Base-by-base conservation (phyloP, 2,888 invertebrate species). In the Idaea biselata region DNA sequence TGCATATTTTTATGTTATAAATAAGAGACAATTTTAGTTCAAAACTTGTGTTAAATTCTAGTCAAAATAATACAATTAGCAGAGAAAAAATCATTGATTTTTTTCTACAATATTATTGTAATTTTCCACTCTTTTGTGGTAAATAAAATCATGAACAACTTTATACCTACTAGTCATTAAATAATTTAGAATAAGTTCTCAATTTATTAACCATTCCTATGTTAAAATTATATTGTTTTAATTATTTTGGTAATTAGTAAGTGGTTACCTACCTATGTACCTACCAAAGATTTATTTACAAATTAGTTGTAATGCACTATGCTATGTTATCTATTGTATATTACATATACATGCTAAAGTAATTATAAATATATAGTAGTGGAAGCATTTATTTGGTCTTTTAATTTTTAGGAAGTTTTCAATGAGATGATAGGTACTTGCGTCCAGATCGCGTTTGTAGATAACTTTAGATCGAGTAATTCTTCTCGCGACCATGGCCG, bases 331-430 rank as follows among this genome's bases (percentile, higher is more conserved):
- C 25, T 44, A 44, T 44, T 44, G 55, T 60, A 16, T 55, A 60
- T 55, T 55, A 17, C 14, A 8, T 18, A 60, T n/a, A 62, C 57
- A 33, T 65, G 64, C 63, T 62, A 63, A 63, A 63, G 68, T 67
- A 57, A 68, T 66, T 72, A 66, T 69, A 61, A 63, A 74, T 44
- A 44, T 44, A 44, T 44, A 44, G 44, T 44, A 44, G 44, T 44
- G 44, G 44, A 44, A 44, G 44, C 44, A 44, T 44, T 44, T 44
- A 7, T 44, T 44, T 44, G 6, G 44, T 3, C 44, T 44, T 7
- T 44, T 44, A 32, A 8, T 44, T 14, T 44, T 8, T 8, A 32
- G 32, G 6, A 32, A 32, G 32, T 8, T 32, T 32, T 11, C 32
- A 8, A 32, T 11, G 11, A 44, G 0, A 8, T 8, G 8, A 44